Conservation (phyloP, 2,113 vertebrate species). For the Abramis brama region DNA sequence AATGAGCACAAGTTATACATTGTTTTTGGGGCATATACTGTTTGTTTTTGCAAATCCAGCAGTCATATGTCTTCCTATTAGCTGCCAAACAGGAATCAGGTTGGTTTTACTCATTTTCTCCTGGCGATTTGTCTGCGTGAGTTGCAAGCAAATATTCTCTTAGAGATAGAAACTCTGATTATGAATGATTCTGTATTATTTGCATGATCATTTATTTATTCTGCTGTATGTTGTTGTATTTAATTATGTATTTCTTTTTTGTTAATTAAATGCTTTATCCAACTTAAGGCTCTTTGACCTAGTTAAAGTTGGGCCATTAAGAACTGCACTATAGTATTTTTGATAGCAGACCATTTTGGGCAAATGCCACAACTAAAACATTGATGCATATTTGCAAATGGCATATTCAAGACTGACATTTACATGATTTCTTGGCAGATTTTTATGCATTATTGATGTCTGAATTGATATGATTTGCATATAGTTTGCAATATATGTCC, state of each 20-base stretch:
- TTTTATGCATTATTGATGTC: conserved; percentile 1
- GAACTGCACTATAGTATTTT: conserved; percentile 3
- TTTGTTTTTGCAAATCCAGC: neutral
- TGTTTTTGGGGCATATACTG: conserved; percentile 50
- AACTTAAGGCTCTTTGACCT: conserved; percentile 16
- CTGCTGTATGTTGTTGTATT: conserved; percentile 43
- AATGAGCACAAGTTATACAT: conserved; percentile 28
- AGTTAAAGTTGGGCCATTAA: neutral
- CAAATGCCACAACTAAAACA: neutral
- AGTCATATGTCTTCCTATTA: neutral
- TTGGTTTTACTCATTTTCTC: neutral
- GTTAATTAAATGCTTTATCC: conserved; percentile 27
- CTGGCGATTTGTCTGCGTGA: neutral
- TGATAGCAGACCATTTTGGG: conserved; percentile 8
- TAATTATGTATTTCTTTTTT: conserved; percentile 38
- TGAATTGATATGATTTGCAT: conserved; percentile 41
- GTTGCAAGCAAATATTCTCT: neutral
- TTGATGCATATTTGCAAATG: neutral
- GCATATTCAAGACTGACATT: neutral
- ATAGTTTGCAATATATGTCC: conserved; percentile 17
- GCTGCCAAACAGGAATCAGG: neutral
- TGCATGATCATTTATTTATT: conserved; percentile 64
- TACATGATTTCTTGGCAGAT: neutral
- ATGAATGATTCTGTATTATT: conserved; percentile 50
- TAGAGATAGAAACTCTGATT: neutral